Percentiles rank a stretch among this genome's conserved stretches.
These are phyloP conservation scores for Phalacrocorax aristotelis DNA, from an alignment of 2,113 vertebrate species.

Conservation along the genomic window DNA sequence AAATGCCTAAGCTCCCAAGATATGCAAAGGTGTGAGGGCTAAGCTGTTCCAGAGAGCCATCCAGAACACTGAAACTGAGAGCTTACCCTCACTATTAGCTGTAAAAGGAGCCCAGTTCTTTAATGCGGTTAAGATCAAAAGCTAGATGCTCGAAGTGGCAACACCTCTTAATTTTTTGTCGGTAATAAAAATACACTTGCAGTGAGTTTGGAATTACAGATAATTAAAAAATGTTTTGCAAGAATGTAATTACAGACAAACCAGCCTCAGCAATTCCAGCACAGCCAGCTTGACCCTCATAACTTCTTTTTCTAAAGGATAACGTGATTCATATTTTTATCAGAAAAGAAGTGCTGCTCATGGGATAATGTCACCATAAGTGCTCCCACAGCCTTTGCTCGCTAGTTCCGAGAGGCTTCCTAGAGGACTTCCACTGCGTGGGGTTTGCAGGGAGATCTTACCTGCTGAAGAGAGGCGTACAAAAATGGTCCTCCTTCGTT, in stretches of 20 bases:
- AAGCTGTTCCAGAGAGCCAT: background rate
- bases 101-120: background rate
- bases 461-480: background rate
- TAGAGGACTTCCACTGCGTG: background rate
- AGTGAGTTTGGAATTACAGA: background rate
- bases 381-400: background rate
- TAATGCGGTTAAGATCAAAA: background rate
- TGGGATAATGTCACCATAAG: background rate
- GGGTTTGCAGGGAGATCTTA: background rate
- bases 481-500: background rate
- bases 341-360: background rate
- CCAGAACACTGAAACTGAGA: background rate
- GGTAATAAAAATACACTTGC: background rate
- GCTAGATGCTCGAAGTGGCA: background rate
- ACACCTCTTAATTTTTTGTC: background rate
- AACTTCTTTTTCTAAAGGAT: background rate
- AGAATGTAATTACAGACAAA: background rate
- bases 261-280: background rate
- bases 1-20: background rate
- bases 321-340: background rate
- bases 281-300: background rate
- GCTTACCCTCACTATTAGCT: background rate
- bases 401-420: background rate
- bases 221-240: background rate
- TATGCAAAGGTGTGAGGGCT: background rate